Evolutionary conservation across 2,888 invertebrate genomes (phyloP).

Genomic region (Carabus problematicus): DNA sequence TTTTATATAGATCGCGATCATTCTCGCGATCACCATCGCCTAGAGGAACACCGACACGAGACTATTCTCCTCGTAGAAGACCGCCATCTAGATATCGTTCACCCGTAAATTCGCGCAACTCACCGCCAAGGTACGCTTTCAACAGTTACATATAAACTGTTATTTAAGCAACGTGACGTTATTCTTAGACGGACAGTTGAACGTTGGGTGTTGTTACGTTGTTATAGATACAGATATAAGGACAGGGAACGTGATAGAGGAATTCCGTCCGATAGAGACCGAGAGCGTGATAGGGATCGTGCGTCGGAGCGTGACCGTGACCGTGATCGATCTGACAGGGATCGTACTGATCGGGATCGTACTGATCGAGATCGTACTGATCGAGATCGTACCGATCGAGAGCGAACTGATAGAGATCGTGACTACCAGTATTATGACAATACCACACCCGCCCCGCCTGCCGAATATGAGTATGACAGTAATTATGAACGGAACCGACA

Average conservation of each 20-base stretch:
- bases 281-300: conserved; percentile 51
- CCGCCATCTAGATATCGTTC: conserved; percentile 62
- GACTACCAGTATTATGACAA: conserved; percentile 37
- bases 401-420: conserved; percentile 44
- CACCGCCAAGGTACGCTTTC: conserved; percentile 57
- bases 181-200: neutral
- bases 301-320: conserved; percentile 53
- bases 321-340: conserved; percentile 16
- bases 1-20: conserved; percentile 67
- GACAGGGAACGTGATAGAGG: conserved; percentile 28
- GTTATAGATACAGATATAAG: conserved; percentile 50
- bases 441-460: neutral
- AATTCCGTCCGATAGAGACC: neutral
- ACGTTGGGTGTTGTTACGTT: neutral
- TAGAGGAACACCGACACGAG: conserved; percentile 58
- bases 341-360: conserved; percentile 46
- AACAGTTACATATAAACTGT: neutral
- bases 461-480: conserved; percentile 18
- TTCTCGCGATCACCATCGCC: conserved; percentile 68
- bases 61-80: conserved; percentile 55
- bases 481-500: conserved; percentile 22
- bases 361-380: conserved; percentile 47
- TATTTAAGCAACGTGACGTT: conserved; percentile 2
- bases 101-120: conserved; percentile 55
- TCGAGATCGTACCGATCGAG: conserved; percentile 51